Evolutionary conservation across 2,888 invertebrate species (phyloP), one percentile per base, ranked within the genome.

Genomic region (Schizotus pectinicornis): DNA sequence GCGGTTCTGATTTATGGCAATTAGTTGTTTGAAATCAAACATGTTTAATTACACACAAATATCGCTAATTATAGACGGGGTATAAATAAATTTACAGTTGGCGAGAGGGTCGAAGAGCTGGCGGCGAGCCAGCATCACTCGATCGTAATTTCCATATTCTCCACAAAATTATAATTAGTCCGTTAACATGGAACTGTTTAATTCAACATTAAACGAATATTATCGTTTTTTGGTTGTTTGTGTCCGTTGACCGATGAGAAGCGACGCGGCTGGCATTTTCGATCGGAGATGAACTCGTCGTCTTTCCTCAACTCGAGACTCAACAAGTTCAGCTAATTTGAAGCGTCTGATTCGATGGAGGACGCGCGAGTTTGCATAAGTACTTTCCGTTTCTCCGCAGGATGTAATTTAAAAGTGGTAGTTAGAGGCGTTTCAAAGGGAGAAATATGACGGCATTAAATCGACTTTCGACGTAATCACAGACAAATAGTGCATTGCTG

Each of bases 321-420:
- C 56, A 56, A 56, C 56, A 56, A 56, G 56, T 56, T 56, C 36
- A 9, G 43, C 56, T 50, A 56, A 56, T 56, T 56, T 56, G 37
- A 33, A 56, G 14, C 43, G 50, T 43, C 49, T 41, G 56, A 42
- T 48, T 48, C 37, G 48, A 43, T 22, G 22, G 22, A 22, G 22
- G 22, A 22, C 22, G 22, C 13, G 42, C 53, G 43, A 45, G 56
- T 56, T 56, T 50, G 56, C 56, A 56, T 50, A 56, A 56, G 50
- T 56, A 50, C 56, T 50, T 56, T 50, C 43, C 45, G 49, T 56
- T 56, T 42, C 49, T 56, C 41, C 42, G n/a, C n/a, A 48, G 56
- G 56, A 42, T 45, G 50, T 50, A 56, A 56, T 56, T 56, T 56
- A 45, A 56, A 45, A 49, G 56, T 50, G 50, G 56, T 37, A 49